These are phyloP conservation scores for Myotis lucifugus DNA, from an alignment of 2,113 vertebrate genomes.

Conservation along the genomic window DNA sequence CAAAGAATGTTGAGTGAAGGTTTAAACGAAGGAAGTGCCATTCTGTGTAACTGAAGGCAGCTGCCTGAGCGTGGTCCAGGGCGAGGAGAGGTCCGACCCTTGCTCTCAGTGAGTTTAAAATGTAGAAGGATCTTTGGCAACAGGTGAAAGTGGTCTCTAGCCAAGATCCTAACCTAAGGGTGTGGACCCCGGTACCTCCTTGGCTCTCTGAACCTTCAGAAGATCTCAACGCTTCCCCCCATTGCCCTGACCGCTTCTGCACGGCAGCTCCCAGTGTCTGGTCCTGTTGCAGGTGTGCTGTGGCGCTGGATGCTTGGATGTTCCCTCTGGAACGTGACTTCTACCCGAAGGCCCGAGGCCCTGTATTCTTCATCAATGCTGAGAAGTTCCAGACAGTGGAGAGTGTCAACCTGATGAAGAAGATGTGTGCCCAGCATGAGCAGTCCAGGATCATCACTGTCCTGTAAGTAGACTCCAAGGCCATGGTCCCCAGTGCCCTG, in stretches of 20 bases:
- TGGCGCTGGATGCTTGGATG: slow-evolving; percentile 89
- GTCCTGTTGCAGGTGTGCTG: slow-evolving; percentile 80
- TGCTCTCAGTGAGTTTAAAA: not conserved
- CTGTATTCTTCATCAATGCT: slow-evolving; percentile 86
- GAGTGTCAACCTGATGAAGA: slow-evolving; percentile 83
- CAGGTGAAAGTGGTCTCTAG: not conserved
- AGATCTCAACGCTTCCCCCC: accelerated
- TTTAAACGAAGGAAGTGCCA: not conserved
- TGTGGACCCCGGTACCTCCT: not conserved
- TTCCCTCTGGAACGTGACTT: slow-evolving; percentile 84
- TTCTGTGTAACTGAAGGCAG: not conserved
- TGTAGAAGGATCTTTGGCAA: not conserved
- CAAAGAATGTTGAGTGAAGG: not conserved
- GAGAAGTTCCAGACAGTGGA: slow-evolving; percentile 85
- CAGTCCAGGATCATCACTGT: slow-evolving; percentile 85
- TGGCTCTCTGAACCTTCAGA: not conserved
- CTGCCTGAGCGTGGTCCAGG: not conserved
- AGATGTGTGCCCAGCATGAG: slow-evolving; percentile 73
- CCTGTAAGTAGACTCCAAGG: slow-evolving; percentile 81
- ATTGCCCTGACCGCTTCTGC: not conserved
- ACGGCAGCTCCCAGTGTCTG: not conserved
- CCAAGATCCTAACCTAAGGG: not conserved
- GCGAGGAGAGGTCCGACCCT: not conserved
- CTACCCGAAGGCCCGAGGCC: slow-evolving; percentile 80
- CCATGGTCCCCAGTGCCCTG: not conserved